Evolutionary conservation across 2,113 vertebrate species (phyloP).

Genomic region (Gyps fulvus): DNA sequence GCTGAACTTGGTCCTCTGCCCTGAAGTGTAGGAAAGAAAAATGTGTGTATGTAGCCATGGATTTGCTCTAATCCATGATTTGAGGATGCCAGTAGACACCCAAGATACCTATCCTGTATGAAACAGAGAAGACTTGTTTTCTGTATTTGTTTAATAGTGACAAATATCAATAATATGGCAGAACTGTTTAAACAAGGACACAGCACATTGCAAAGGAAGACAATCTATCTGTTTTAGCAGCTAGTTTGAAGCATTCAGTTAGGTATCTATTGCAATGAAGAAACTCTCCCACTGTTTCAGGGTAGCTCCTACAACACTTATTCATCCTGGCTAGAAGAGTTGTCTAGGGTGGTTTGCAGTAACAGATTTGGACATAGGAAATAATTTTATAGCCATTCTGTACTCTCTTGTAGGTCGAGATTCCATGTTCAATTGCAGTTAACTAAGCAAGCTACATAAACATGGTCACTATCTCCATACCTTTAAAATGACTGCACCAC

Average conservation of each 20-base stretch:
- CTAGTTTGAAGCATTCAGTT: not conserved
- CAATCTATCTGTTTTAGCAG: constrained; percentile 23
- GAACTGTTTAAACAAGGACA: constrained; percentile 37
- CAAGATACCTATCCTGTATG: not conserved
- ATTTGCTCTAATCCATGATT: constrained; percentile 12
- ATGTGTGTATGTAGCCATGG: not conserved
- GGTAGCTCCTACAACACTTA: not conserved
- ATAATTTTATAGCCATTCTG: not conserved
- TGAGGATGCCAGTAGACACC: not conserved
- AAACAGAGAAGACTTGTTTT: not conserved
- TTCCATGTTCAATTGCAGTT: not conserved
- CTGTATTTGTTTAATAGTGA: not conserved
- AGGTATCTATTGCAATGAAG: not conserved
- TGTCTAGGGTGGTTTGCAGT: not conserved
- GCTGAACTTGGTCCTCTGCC: constrained; percentile 42
- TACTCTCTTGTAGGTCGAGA: not conserved
- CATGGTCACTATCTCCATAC: not conserved
- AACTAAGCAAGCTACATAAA: not conserved
- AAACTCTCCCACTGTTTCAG: not conserved
- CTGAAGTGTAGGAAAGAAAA: constrained; percentile 54
- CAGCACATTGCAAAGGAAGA: not conserved
- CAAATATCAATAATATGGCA: constrained; percentile 16
- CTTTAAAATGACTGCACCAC: not conserved
- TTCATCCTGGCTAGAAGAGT: not conserved
- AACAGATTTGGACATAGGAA: not conserved